phyloP scores from a whole-genome alignment of 2,888 invertebrate genomes.

The Drosophila merina region DNA sequence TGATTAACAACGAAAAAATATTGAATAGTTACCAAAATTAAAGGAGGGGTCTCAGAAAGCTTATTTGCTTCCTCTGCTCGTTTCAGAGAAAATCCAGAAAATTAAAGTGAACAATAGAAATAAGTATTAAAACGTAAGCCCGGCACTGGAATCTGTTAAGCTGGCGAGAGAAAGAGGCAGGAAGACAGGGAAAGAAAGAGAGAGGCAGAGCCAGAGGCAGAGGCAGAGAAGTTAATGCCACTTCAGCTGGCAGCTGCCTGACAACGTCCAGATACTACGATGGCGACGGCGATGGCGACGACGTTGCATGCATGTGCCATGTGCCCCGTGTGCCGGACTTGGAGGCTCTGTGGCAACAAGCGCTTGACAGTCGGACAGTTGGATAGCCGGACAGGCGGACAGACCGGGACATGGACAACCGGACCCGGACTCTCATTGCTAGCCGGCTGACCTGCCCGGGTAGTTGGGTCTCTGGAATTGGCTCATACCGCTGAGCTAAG shows the following conservation, averaged over 20 bases:
- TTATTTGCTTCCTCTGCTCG: constrained; percentile 3
- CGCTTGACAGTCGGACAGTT: constrained; percentile 53
- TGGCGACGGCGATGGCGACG: constrained; percentile 37
- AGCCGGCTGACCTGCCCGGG: not conserved
- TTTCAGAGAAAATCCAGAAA: constrained; percentile 38
- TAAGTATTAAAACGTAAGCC: constrained; percentile 38
- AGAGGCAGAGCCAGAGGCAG: not conserved
- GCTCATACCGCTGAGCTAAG: constrained; percentile 37
- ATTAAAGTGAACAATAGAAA: constrained; percentile 42
- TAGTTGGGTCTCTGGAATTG: not conserved
- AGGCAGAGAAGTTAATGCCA: constrained; percentile 73
- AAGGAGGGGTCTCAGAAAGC: not conserved
- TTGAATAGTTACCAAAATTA: not conserved
- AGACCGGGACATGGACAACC: constrained; percentile 14
- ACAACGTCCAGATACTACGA: constrained; percentile 71
- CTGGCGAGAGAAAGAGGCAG: not conserved
- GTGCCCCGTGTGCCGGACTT: constrained; percentile 27
- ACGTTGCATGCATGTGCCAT: constrained; percentile 55
- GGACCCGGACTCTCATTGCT: constrained; percentile 22
- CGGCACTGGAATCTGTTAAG: constrained; percentile 15
- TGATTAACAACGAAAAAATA: no score
- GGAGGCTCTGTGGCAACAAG: constrained; percentile 41
- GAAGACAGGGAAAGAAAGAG: not conserved
- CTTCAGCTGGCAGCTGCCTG: constrained; percentile 80
- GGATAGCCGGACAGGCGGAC: constrained; percentile 2